A percentile compares a stretch with the other conserved stretches of the same genome.
Conservation (phyloP, 2,113 vertebrate species). For the Mesitornis unicolor region DNA sequence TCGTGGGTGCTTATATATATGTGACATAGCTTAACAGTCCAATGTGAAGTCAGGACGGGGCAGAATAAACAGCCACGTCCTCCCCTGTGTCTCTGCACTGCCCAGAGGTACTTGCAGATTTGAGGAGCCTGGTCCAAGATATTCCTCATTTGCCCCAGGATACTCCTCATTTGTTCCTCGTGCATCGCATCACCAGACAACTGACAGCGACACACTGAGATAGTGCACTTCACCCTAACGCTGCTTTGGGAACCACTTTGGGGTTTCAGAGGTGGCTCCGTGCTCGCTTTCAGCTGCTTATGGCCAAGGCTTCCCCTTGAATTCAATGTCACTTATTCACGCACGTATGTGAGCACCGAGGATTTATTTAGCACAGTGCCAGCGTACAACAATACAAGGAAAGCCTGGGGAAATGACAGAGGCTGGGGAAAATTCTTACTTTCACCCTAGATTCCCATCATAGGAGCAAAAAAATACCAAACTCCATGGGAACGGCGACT, state of each 20-base stretch:
- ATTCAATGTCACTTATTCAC: fast-evolving
- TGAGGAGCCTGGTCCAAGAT: neutral
- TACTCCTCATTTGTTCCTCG: neutral
- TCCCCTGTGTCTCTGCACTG: neutral
- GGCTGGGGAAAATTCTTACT: neutral
- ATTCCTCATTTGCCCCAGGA: neutral
- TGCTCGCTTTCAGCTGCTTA: neutral
- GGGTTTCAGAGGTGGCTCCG: neutral
- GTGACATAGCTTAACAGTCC: neutral
- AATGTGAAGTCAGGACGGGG: neutral
- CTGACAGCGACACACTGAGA: neutral
- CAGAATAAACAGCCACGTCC: neutral
- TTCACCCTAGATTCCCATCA: neutral
- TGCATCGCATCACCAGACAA: fast-evolving
- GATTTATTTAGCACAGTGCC: neutral
- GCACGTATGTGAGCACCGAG: neutral
- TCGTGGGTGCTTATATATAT: too few species aligned
- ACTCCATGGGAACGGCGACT: neutral
- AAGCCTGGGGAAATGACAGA: neutral
- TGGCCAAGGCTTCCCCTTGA: neutral
- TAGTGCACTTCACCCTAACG: fast-evolving
- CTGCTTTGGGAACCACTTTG: neutral
- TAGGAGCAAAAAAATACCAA: neutral
- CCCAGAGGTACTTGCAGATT: fast-evolving
- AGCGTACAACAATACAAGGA: neutral